Base-by-base conservation (phyloP, 2,888 invertebrate species). In the Limenitis camilla region DNA sequence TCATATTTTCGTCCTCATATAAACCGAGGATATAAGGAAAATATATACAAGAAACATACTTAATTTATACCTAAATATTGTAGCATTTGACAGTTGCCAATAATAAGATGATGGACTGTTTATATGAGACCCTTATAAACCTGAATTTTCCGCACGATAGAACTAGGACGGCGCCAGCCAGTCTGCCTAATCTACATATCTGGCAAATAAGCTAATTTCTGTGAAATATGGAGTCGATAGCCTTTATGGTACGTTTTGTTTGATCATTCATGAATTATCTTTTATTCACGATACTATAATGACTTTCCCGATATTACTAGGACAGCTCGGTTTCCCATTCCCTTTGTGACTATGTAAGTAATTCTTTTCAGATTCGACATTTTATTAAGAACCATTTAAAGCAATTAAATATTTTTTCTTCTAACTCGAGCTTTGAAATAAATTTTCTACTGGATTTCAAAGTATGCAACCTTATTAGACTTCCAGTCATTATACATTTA, bases 191-290 rank as follows among this genome's bases (percentile, higher is more conserved):
- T 67, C 63, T 67, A 65, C 67, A 66, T 67, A 65, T 66, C 65
- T 66, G 62, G 63, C 61, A 66, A 81, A 76, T 77, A 79, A 77
- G 75, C 74, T 78, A 76, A 79, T 79, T 74, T 72, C 65, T 67
- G 61, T 74, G 71, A 78, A 75, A 75, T 78, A 78, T 75, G 61
- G 62, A 63, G 67, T 60, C 67, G 60, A 67, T 71, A 68, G 69
- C 64, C 62, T 65, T 55, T 61, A 66, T 59, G 60, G 61, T 65
- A 64, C 61, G 64, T 68, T 67, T 62, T 64, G 60, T 61, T 62
- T 61, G 62, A 66, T 67, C 63, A 63, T 63, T 63, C 55, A 56
- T 56, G 57, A 61, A 62, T 62, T 61, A 63, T 60, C 53, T 52
- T 58, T 60, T 52, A 60, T 61, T 59, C 56, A 53, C 49, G 50